Percentiles rank a stretch among this genome's conserved stretches.
These are phyloP conservation scores for Drosophila bipectinata DNA, from an alignment of 1,140 invertebrate genomes.

Conservation along the genomic window DNA sequence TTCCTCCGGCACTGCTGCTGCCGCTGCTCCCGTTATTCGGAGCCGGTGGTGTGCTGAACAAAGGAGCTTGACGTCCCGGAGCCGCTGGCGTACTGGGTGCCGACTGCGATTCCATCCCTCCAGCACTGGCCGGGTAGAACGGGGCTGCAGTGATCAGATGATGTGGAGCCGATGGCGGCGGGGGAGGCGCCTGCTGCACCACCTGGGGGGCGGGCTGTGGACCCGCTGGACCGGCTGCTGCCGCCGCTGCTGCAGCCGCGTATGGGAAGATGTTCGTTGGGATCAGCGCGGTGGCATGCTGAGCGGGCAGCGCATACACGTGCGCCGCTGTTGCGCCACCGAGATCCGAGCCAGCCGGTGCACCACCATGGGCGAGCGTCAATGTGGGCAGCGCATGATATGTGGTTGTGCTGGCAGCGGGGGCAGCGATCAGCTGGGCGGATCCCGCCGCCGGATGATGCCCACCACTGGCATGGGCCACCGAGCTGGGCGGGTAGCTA, in stretches of 20 bases:
- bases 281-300: conserved; percentile 76
- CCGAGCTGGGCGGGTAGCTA: conserved; percentile 55
- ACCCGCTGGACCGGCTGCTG: conserved; percentile 43
- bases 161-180: conserved; percentile 59
- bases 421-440: conserved; percentile 55
- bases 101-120: conserved; percentile 67
- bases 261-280: conserved; percentile 82
- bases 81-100: conserved; percentile 76
- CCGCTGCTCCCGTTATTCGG: conserved; percentile 41
- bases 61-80: conserved; percentile 71
- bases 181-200: conserved; percentile 40
- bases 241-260: conserved; percentile 50
- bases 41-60: conserved; percentile 79
- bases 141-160: conserved; percentile 72
- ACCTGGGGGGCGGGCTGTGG: conserved; percentile 46
- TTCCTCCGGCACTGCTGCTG: conserved; percentile 27
- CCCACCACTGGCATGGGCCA: conserved; percentile 30
- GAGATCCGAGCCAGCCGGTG: conserved; percentile 67
- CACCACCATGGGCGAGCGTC: conserved; percentile 71
- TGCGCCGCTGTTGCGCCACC: conserved; percentile 64
- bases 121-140: conserved; percentile 61
- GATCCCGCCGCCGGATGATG: conserved; percentile 63
- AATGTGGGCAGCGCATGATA: conserved; percentile 82
- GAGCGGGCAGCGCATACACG: conserved; percentile 77
- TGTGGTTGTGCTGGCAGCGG: conserved; percentile 67